Evolutionary conservation across 53 echinoderm and acorn worm genomes (phyloP), one percentile per base, ranked within the genome.

Genomic region (Pentamera pediparva): DNA sequence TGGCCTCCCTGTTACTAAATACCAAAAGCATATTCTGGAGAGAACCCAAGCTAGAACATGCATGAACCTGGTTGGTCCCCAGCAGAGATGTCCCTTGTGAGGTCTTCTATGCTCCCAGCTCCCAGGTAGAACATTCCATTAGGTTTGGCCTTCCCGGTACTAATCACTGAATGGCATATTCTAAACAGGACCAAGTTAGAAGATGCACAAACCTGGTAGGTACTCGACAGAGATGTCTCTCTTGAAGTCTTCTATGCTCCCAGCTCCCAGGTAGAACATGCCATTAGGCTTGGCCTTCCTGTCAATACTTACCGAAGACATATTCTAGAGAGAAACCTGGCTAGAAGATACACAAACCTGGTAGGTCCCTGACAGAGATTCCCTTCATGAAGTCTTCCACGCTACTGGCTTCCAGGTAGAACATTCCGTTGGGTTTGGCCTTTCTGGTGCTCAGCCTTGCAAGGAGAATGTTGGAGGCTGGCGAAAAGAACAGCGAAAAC

Each of bases 361-460:
- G 96, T 37, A 96, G 53, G 71, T 96, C 91, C 56, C 83, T 83
- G 45, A 96, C 86, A 21, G 80, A 57, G 48, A 88, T 91, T 3
- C 60, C 62, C 74, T 88, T 91, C 72, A 91, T 95, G 63, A 91
- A 96, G 2, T 91, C 91, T 51, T 65, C 59, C 4, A 78, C 83
- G 35, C 74, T 72, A 27, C 80, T 61, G 10, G 71, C 30, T 28
- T 85, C 77, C 63, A 96, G 32, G 65, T 61, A 76, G 70, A 77
- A 88, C 81, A 87, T 91, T 7, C 96, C 91, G 61, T 96, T 88
- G 21, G 96, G 96, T 61, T 96, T 96, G 39, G 96, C 96, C 32
- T 80, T 75, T 27, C 88, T 76, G 9, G 96, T 96, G 45, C 82
- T 76, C 86, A 96, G 76, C 13, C 96, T 76, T 17, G 96, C 96